Conservation (phyloP, 2,797 vertebrate species). For the Melanitta fusca region DNA sequence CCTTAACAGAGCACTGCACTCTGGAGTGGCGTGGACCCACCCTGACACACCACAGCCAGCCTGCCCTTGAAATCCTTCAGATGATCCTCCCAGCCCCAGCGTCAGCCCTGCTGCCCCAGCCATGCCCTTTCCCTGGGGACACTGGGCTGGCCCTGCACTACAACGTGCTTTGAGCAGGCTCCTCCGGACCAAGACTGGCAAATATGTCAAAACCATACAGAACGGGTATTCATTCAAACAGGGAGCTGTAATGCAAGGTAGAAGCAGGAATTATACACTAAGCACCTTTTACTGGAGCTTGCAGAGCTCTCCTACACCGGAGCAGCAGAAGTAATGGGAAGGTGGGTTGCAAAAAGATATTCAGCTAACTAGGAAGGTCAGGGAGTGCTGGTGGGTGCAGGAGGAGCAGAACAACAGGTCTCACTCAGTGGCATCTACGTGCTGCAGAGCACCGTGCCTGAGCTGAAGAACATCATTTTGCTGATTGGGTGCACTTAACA, state of each 20-base stretch:
- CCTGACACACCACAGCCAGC: background rate
- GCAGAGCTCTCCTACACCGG: background rate
- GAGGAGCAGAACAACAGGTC: background rate
- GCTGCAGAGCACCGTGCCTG: background rate
- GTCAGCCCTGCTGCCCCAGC: background rate
- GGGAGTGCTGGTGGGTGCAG: accelerated
- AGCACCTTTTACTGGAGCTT: background rate
- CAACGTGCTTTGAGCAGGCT: accelerated
- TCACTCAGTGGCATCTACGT: background rate
- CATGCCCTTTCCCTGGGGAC: background rate
- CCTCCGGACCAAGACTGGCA: background rate
- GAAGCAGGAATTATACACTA: background rate
- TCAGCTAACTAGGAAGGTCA: background rate
- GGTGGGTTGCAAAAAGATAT: background rate
- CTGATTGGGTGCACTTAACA: background rate
- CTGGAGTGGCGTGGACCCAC: accelerated
- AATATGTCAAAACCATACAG: background rate
- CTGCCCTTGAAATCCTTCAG: background rate
- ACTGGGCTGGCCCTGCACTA: background rate
- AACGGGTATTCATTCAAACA: background rate
- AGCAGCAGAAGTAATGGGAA: background rate
- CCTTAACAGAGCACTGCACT: background rate
- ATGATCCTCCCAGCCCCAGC: background rate
- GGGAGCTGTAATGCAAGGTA: background rate
- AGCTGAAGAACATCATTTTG: background rate